Evolutionary conservation across 2,888 invertebrate genomes (phyloP), one percentile per base, ranked within the genome.

Genomic region (Polietes domitor): DNA sequence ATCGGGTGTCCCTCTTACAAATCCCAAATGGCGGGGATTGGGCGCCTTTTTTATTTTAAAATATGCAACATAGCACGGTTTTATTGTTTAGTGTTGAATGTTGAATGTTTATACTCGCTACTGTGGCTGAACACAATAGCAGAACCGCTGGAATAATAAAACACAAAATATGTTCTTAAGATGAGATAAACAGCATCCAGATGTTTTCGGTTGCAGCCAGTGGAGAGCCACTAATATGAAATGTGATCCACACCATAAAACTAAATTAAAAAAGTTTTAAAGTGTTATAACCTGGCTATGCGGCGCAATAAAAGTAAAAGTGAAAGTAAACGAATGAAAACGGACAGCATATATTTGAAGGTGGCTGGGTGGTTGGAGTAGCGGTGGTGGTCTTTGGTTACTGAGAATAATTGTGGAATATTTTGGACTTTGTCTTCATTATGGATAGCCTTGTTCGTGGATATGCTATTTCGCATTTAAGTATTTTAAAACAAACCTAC

Each of bases 241-340:
- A 65, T 63, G 37, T 32, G 50, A 19, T 53, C n/a, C 65, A 65
- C 17, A 65, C 41, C 65, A 41, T 65, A 65, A 65, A 65, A 65
- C 65, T 37, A 65, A 37, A 65, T 65, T 65, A 65, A 65, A 65
- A 65, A 65, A 65, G 65, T 65, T 65, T n/a, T 65, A 65, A 50
- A 55, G 21, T 21, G 26, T 58, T 58, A 24, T 58, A 43, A 24
- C n/a, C 43, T 28, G 70, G 7, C 47, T 50, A 6, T 28, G 28
- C 10, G 50, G 24, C 50, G 50, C 50, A 50, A 70, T 70, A 70
- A 70, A 70, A 68, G 50, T 21, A 17, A 50, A 68, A 68, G n/a
- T 2, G 50, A 50, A 70, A 28, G 26, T 43, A 26, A n/a, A n/a
- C n/a, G 24, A 28, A 28, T 24, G 58, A 5, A 70, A 41, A 28